phyloP scores from a whole-genome alignment of 2,797 vertebrate species.

The Manis pentadactyla region DNA sequence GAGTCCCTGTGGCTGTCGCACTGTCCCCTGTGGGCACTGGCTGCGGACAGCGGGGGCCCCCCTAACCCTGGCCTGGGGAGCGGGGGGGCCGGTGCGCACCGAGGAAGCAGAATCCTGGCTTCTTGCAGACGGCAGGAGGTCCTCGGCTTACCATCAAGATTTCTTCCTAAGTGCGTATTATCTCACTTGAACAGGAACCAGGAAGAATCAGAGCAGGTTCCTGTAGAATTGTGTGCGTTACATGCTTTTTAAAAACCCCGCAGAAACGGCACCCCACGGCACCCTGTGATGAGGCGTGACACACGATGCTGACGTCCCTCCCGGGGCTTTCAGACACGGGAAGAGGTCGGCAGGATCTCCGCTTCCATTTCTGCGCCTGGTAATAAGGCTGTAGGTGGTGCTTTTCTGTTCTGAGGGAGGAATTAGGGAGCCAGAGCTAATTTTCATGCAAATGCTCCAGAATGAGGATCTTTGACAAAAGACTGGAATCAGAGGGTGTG shows the following conservation, averaged over 20 bases:
- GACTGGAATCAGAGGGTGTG: neutral
- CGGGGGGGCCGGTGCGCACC: neutral
- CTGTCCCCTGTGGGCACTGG: neutral
- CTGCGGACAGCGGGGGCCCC: neutral
- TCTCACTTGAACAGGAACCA: constrained; percentile 70
- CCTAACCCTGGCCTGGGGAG: neutral
- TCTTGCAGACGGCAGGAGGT: neutral
- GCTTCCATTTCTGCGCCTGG: neutral
- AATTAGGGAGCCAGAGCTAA: neutral
- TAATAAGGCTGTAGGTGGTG: neutral
- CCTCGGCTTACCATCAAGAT: constrained; percentile 56
- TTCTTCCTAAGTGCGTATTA: constrained; percentile 61
- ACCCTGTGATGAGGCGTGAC: constrained; percentile 10
- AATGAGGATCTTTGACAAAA: neutral
- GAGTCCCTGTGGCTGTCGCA: neutral
- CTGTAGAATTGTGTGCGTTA: neutral
- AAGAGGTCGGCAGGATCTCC: constrained; percentile 4
- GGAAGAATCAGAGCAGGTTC: constrained; percentile 25
- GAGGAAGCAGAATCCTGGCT: neutral
- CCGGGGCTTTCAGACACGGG: neutral
- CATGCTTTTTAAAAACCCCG: neutral
- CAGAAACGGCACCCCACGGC: neutral
- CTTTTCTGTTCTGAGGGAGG: neutral
- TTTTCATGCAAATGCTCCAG: neutral
- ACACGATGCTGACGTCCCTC: constrained; percentile 52